Conservation (phyloP, 2,888 invertebrate genomes). For the Archaeoteleia sp. region DNA sequence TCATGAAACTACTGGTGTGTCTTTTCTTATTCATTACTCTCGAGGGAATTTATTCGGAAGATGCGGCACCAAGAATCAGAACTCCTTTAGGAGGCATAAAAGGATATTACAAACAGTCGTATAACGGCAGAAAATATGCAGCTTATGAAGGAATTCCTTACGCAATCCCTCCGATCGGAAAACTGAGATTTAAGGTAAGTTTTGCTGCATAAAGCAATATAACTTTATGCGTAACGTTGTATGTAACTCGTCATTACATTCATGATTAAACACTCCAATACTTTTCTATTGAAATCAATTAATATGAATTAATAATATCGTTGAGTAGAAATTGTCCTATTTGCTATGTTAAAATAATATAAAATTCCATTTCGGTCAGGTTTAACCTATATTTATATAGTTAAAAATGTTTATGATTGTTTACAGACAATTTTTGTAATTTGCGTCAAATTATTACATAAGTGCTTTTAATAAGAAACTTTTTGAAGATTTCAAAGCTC, state of each 20-base stretch:
- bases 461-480: too few relatives aligned
- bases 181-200: conserved; percentile 58
- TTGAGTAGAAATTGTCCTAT: too few relatives aligned
- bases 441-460: too few relatives aligned
- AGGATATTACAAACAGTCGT: conserved; percentile 56
- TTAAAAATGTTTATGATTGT: too few relatives aligned
- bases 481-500: too few relatives aligned
- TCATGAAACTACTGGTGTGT: background rate
- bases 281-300: too few relatives aligned
- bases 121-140: conserved; percentile 53
- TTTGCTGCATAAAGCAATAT: too few relatives aligned
- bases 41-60: conserved; percentile 15
- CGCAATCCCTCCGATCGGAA: conserved; percentile 57
- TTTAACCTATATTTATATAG: too few relatives aligned
- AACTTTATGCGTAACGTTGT: conserved; percentile 9
- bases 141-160: conserved; percentile 62
- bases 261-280: conserved; percentile 1
- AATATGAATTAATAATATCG: too few relatives aligned
- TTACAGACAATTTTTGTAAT: too few relatives aligned
- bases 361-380: too few relatives aligned
- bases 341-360: too few relatives aligned
- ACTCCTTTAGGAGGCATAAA: conserved; percentile 56
- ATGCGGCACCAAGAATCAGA: conserved; percentile 48
- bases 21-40: conserved; percentile 11
- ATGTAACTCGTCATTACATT: background rate